Percentiles rank a stretch among this genome's conserved stretches.
Conservation (phyloP, 2,797 vertebrate species). For the Rhinatrema bivittatum region DNA sequence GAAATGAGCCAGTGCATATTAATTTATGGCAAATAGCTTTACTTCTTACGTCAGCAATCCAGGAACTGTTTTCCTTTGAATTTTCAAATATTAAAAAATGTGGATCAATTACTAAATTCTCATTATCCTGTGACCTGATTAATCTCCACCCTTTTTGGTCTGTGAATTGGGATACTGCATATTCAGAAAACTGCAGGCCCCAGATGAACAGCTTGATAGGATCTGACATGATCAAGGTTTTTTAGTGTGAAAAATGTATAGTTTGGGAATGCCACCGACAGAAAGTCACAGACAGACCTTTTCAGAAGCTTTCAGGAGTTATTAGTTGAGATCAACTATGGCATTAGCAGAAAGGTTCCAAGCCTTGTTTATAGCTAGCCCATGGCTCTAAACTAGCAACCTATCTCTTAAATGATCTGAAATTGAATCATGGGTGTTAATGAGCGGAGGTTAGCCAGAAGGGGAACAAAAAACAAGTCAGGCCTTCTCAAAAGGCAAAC, state of each 20-base stretch:
- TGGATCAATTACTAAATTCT: too few relatives aligned
- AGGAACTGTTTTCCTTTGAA: too few relatives aligned
- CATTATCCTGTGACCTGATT: too few relatives aligned
- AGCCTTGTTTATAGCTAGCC: constrained; percentile 49
- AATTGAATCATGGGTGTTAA: constrained; percentile 55
- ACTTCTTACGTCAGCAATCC: too few relatives aligned
- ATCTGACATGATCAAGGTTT: constrained; percentile 60
- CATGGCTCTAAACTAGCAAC: constrained; percentile 53
- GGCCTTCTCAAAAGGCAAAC: constrained; percentile 12
- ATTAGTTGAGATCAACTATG: constrained; percentile 51
- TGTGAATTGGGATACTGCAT: constrained; percentile 22
- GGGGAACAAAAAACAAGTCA: constrained; percentile 26
- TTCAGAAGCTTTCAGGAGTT: constrained; percentile 57
- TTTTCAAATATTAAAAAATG: too few relatives aligned
- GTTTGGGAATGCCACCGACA: constrained; percentile 50
- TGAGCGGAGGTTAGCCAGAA: constrained; percentile 54
- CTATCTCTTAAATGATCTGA: constrained; percentile 53
- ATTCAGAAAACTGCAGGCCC: constrained; percentile 30
- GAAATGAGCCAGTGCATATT: too few relatives aligned
- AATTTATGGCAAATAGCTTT: too few relatives aligned
- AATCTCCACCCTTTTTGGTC: too few relatives aligned
- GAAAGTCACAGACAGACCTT: constrained; percentile 54
- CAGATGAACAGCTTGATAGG: constrained; percentile 40
- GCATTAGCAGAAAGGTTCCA: constrained; percentile 55
- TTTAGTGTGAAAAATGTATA: constrained; percentile 46